Percentiles rank a stretch among this genome's conserved stretches.
These are phyloP conservation scores for Eubucco bourcierii DNA, from an alignment of 2,113 vertebrate species.

Conservation along the genomic window DNA sequence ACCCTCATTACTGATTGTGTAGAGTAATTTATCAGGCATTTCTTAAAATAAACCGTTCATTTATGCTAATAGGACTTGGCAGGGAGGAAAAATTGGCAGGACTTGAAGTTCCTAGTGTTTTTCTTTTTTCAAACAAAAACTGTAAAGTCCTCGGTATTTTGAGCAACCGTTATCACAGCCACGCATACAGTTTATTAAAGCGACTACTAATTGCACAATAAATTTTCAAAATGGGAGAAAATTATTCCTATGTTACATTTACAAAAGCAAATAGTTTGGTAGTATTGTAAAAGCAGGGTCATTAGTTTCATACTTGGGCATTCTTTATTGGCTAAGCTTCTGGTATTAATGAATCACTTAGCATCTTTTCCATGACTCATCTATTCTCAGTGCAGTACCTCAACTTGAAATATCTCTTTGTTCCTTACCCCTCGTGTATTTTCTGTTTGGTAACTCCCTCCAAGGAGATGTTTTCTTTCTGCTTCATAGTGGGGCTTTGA, in stretches of 20 bases:
- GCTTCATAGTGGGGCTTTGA: neutral
- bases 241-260: conserved; percentile 60
- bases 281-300: conserved; percentile 43
- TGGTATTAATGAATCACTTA: conserved; percentile 61
- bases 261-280: conserved; percentile 58
- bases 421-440: conserved; percentile 11
- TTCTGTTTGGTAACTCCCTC: conserved; percentile 25
- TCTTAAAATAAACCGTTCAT: conserved; percentile 90
- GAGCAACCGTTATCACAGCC: conserved; percentile 63
- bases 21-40: conserved; percentile 87
- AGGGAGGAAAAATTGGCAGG: conserved; percentile 81
- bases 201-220: conserved; percentile 66
- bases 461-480: conserved; percentile 39
- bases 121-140: conserved; percentile 77
- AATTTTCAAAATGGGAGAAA: conserved; percentile 72
- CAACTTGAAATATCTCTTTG: conserved; percentile 57
- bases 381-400: conserved; percentile 47
- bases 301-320: conserved; percentile 53
- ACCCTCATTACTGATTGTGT: conserved; percentile 86
- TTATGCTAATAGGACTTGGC: conserved; percentile 87
- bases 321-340: conserved; percentile 34
- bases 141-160: conserved; percentile 73
- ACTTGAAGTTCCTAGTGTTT: conserved; percentile 80
- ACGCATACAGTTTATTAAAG: conserved; percentile 64
- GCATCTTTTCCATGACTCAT: conserved; percentile 60